A percentile compares a stretch with the other conserved stretches of the same genome.
phyloP scores from a whole-genome alignment of 2,797 vertebrate species.

The Tapirus indicus region DNA sequence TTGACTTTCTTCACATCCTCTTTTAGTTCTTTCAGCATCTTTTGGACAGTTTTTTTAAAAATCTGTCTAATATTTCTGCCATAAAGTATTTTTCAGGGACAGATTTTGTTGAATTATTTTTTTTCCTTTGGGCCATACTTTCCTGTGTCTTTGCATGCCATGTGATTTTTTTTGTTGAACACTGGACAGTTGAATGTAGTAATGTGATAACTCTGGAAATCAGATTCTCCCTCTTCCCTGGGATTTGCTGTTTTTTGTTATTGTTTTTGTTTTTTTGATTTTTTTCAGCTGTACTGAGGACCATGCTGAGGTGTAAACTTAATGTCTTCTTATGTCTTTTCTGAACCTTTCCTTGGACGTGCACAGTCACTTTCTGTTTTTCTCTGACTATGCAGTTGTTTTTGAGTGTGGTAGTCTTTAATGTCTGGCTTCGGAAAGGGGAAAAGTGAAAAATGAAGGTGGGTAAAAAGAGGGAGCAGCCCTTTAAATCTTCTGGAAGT shows the following conservation, averaged over 20 bases:
- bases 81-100: background rate
- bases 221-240: background rate
- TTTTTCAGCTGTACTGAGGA: background rate
- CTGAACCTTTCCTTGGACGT: background rate
- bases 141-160: background rate
- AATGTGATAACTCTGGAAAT: background rate
- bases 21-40: background rate
- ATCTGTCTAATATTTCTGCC: background rate
- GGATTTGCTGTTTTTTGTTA: background rate
- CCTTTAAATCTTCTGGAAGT: background rate
- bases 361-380: background rate
- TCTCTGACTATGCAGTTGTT: background rate
- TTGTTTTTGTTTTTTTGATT: background rate
- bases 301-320: background rate
- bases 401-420: background rate
- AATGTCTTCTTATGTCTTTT: background rate
- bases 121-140: background rate
- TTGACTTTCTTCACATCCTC: background rate
- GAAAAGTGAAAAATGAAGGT: background rate
- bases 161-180: background rate
- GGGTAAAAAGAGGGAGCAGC: background rate
- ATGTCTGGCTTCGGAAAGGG: background rate
- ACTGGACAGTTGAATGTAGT: background rate
- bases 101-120: background rate
- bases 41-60: background rate